These are phyloP conservation scores for Drosophila carrolli DNA, from an alignment of 1,140 invertebrate genomes.

Conservation along the genomic window DNA sequence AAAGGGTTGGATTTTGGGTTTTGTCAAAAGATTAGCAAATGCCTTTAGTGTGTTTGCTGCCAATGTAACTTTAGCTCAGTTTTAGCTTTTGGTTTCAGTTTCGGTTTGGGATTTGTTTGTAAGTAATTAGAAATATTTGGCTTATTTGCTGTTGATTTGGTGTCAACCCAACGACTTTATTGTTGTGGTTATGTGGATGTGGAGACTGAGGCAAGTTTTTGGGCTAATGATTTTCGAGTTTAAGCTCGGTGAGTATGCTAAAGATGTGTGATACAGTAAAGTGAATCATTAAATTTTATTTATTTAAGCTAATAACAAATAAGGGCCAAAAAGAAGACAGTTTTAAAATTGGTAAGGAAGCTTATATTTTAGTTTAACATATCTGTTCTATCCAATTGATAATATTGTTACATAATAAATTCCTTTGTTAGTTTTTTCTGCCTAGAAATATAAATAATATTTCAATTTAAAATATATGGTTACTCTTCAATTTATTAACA, in stretches of 20 bases:
- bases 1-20: constrained; percentile 18
- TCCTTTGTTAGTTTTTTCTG: no score
- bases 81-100: constrained; percentile 27
- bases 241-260: constrained; percentile 9
- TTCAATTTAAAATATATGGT: no score
- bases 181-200: constrained; percentile 23
- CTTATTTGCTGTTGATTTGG: constrained; percentile 26
- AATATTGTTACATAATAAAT: no score
- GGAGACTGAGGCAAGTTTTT: neutral
- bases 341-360: no score
- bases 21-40: constrained; percentile 57
- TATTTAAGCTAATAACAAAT: neutral
- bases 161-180: constrained; percentile 42
- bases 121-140: constrained; percentile 66
- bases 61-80: constrained; percentile 25
- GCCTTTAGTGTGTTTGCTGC: constrained; percentile 26
- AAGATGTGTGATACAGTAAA: neutral
- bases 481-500: no score
- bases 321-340: no score
- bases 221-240: constrained; percentile 42
- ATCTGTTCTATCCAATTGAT: no score
- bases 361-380: no score
- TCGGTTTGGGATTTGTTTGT: constrained; percentile 45
- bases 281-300: neutral
- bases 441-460: no score